These are phyloP conservation scores for Prunella fulvescens DNA, from an alignment of 2,113 vertebrate genomes.

Conservation along the genomic window DNA sequence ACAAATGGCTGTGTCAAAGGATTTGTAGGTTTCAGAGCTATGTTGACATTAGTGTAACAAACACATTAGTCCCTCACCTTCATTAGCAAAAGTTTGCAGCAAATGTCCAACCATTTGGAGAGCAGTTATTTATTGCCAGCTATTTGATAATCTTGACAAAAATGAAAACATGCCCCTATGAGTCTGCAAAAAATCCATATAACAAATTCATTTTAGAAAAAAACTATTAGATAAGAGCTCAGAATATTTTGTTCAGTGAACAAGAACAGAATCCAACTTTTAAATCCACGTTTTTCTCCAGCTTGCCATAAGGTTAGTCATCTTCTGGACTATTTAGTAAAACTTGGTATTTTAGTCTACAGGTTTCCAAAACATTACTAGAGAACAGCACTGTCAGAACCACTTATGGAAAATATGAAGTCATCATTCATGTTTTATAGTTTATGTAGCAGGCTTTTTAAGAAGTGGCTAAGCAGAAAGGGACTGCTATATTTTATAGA, in stretches of 20 bases:
- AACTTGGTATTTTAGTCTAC: neutral
- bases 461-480: neutral
- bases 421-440: neutral
- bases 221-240: constrained; percentile 8
- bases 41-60: constrained; percentile 55
- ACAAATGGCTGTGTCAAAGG: constrained; percentile 42
- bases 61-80: constrained; percentile 44
- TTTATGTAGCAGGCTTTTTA: neutral
- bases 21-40: constrained; percentile 24
- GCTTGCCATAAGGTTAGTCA: constrained; percentile 53
- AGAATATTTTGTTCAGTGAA: neutral
- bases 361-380: constrained; percentile 41
- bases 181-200: constrained; percentile 10
- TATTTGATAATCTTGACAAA: constrained; percentile 53
- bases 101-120: constrained; percentile 62
- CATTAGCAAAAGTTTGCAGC: constrained; percentile 39
- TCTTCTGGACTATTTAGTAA: constrained; percentile 23
- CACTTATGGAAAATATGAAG: neutral
- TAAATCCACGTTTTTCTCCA: neutral
- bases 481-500: neutral
- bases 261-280: neutral
- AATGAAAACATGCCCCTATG: constrained; percentile 24
- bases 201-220: constrained; percentile 11
- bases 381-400: constrained; percentile 11
- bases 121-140: constrained; percentile 50